Conservation (phyloP, 1,140 invertebrate species). For the Drosophila busckii region DNA sequence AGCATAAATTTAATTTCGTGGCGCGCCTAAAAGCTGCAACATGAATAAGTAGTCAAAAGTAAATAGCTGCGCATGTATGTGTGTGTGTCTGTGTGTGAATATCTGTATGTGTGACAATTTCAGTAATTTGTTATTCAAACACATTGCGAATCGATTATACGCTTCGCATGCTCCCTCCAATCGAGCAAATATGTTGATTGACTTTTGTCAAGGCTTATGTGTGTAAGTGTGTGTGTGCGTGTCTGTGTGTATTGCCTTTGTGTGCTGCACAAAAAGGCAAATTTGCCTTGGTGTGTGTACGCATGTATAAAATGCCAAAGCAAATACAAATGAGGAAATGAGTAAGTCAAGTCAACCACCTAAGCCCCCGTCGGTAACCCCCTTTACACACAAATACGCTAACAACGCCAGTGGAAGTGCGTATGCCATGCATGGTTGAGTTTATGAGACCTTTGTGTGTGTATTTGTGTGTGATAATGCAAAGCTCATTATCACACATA, state of each 20-base stretch:
- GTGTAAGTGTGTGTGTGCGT: constrained; percentile 3
- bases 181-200: constrained; percentile 75
- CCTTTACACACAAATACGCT: too few relatives aligned
- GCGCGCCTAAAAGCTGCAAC: constrained; percentile 31
- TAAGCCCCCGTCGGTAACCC: constrained; percentile 10
- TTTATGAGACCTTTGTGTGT: constrained; percentile 29
- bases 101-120: constrained; percentile 47
- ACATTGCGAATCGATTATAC: constrained; percentile 75
- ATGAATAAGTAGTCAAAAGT: constrained; percentile 8
- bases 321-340: constrained; percentile 73
- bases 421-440: constrained; percentile 42
- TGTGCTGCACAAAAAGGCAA: constrained; percentile 20
- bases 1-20: constrained; percentile 57
- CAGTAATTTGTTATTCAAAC: constrained; percentile 76
- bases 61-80: not conserved
- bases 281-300: constrained; percentile 18
- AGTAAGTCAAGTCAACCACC: constrained; percentile 39
- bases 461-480: constrained; percentile 46
- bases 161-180: constrained; percentile 67
- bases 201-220: constrained; percentile 68
- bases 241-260: constrained; percentile 16
- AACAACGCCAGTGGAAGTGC: constrained; percentile 5
- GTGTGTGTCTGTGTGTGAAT: constrained; percentile 4
- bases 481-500: constrained; percentile 33
- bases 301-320: constrained; percentile 48